Conservation (phyloP, 2,797 vertebrate species). For the Phylloscopus collybita region DNA sequence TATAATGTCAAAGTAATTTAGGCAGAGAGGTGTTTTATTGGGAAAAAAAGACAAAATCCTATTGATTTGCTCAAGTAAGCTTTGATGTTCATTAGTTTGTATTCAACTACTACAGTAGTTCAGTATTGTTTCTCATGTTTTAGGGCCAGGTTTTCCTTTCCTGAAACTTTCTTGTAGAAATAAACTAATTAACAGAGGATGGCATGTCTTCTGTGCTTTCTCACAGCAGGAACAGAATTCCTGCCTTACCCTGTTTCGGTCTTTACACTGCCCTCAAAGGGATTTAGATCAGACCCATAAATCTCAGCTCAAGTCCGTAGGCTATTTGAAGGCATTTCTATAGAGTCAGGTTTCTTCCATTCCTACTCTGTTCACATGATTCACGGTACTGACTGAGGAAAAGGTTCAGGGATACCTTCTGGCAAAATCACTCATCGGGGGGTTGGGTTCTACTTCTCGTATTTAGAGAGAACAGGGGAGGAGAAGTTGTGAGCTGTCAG, state of each 20-base stretch:
- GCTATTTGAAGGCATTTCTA: conserved; percentile 7
- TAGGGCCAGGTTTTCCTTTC: background rate
- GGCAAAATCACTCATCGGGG: background rate
- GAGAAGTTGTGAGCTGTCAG: background rate
- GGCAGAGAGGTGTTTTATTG: background rate
- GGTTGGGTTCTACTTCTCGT: background rate
- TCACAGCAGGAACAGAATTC: conserved; percentile 12
- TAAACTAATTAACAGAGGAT: background rate
- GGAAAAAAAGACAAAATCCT: background rate
- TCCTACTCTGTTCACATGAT: background rate
- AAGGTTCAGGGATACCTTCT: background rate
- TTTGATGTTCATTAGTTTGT: background rate
- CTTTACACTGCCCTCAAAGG: conserved; percentile 7
- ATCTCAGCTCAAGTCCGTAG: background rate
- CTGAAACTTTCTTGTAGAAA: background rate
- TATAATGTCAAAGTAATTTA: background rate
- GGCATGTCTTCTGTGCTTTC: background rate
- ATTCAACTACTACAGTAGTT: background rate
- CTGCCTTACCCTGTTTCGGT: background rate
- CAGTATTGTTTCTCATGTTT: background rate
- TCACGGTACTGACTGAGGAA: background rate
- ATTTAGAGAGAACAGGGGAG: background rate
- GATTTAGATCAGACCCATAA: conserved; percentile 21
- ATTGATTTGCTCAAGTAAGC: background rate
- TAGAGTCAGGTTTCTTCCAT: conserved; percentile 3